Base-by-base conservation (phyloP, 64 coral and sea anemone genomes). In the Cladopsammia gracilis region DNA sequence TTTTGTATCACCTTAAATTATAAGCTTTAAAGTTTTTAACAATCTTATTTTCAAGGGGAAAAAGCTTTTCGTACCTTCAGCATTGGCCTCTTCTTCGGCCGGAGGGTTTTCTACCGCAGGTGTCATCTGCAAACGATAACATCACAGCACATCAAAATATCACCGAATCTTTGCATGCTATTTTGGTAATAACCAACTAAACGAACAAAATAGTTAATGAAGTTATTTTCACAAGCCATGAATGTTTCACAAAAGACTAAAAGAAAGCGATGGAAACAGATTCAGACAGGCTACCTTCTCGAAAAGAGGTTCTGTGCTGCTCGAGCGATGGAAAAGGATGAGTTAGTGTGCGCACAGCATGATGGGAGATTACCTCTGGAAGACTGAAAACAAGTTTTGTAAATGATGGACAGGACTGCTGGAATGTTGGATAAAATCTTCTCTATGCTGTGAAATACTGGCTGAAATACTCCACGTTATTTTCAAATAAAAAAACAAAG, bases 31-130 rank as follows among this genome's bases (percentile, higher is more conserved):
- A 48, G n/a, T 15, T 47, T 69, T 20, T 2, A 22, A 49, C 18
- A 18, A 48, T n/a, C 7, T 15, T 49, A 4, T 19, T 49, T 20
- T 75, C 18, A 75, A 47, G 15, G 0, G 4, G 23, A 1, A 6
- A n/a, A 13, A 51, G 11, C 16, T 50, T 50, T 14, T 52, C 48
- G 74, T 86, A 85, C 93, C 87, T 84, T 83, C 65, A 64, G 75
- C 72, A 80, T 90, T 89, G 58, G 71, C 85, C 79, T 89, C 78
- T 25, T 96, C 95, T 88, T 93, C 87, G 47, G 95, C 80, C 73
- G 91, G 95, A 79, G 95, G 95, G 90, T 96, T 96, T 78, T 96
- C 95, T 48, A 96, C 95, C 34, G 95, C 95, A 58, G 95, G 95
- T 53, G 95, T 83, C 95, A 96, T 96, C 95, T 96, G 57, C 71